phyloP scores from a whole-genome alignment of 2,888 invertebrate species.

The Acanthopleura granulata region DNA sequence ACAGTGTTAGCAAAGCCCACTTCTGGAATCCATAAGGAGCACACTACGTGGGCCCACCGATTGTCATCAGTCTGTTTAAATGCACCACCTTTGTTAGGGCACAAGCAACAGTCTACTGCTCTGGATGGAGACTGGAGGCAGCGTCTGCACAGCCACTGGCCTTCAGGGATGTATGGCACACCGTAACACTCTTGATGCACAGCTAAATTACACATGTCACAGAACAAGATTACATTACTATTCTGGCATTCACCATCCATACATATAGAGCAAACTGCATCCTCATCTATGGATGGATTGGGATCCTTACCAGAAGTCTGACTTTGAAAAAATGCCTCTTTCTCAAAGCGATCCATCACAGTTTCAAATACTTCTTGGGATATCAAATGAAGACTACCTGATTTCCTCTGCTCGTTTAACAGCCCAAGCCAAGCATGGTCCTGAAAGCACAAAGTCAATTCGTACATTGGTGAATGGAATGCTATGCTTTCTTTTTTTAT shows the following conservation, averaged over 20 bases:
- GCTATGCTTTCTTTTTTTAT: no score
- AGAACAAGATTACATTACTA: conserved; percentile 97
- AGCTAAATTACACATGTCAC: conserved; percentile 99
- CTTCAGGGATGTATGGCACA: conserved; percentile 96
- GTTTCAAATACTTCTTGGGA: conserved; percentile 91
- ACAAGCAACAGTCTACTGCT: conserved; percentile 96
- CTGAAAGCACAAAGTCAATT: conserved; percentile 50
- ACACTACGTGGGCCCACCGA: conserved; percentile 98
- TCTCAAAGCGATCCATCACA: conserved; percentile 97
- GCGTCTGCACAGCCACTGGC: conserved; percentile 96
- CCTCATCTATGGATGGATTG: conserved; percentile 89
- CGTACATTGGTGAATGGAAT: background rate
- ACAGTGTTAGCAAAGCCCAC: conserved; percentile 94
- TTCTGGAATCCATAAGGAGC: conserved; percentile 99
- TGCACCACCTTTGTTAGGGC: conserved; percentile 97
- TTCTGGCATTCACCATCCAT: conserved; percentile 99
- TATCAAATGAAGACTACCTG: conserved; percentile 77
- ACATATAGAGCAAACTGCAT: conserved; percentile 98
- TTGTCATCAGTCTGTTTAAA: conserved; percentile 97
- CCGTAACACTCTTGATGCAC: conserved; percentile 99
- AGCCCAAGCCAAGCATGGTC: conserved; percentile 94
- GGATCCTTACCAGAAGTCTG: conserved; percentile 72
- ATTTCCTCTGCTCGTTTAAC: conserved; percentile 85
- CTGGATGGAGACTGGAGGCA: conserved; percentile 96
- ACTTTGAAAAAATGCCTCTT: conserved; percentile 80